Conservation (phyloP, 2,888 invertebrate species). For the Monochamus alternatus region DNA sequence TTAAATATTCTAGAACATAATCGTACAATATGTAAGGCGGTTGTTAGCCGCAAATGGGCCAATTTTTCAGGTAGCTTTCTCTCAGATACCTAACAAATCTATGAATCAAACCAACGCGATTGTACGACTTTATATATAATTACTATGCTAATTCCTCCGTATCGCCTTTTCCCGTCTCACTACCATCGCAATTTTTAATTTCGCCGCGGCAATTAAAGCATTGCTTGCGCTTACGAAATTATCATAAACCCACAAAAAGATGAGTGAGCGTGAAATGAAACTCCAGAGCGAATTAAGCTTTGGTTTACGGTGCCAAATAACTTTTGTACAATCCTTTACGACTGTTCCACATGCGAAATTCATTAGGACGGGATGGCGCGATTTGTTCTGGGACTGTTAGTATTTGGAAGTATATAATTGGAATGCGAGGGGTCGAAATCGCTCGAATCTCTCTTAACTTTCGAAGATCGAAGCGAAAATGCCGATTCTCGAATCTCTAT, state of each 20-base stretch:
- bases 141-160: neutral
- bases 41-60: too few species aligned
- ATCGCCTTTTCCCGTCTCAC: neutral
- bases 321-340: neutral
- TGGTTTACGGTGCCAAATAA: conserved; percentile 16
- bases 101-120: neutral
- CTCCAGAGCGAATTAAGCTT: conserved; percentile 22
- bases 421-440: neutral
- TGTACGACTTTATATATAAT: neutral
- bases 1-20: too few species aligned
- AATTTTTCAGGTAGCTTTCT: neutral
- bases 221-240: conserved; percentile 18
- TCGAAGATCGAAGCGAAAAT: too few species aligned
- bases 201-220: conserved; percentile 12
- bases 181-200: conserved; percentile 14
- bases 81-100: neutral
- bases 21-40: too few species aligned
- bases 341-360: neutral
- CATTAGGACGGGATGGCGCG: neutral
- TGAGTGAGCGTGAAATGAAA: conserved; percentile 31
- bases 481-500: too few species aligned
- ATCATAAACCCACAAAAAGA: conserved; percentile 20
- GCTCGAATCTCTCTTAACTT: too few species aligned
- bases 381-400: neutral
- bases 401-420: neutral